A percentile compares a stretch with the other conserved stretches of the same genome.
Evolutionary conservation across 2,113 vertebrate species (phyloP).

Genomic region (Mus pahari): DNA sequence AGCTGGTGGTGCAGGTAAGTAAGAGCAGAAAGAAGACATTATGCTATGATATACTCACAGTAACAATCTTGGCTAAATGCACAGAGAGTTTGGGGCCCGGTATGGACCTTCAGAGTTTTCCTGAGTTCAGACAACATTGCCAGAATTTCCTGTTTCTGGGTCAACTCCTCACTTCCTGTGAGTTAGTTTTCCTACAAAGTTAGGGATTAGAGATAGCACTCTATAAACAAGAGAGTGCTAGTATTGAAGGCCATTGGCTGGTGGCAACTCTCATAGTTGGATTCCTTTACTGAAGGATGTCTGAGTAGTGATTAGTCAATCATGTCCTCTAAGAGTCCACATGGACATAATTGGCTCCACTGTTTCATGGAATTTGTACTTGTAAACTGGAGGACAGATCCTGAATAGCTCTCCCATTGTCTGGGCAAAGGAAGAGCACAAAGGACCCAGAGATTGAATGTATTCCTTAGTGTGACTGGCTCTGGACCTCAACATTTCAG

Average conservation of each 20-base stretch:
- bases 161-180: background rate
- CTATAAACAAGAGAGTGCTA: background rate
- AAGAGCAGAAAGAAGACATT: background rate
- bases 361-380: background rate
- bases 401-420: background rate
- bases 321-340: background rate
- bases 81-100: background rate
- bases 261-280: background rate
- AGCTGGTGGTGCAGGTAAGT: background rate
- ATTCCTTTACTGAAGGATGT: conserved; percentile 5
- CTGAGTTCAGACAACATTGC: background rate
- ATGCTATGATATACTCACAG: background rate
- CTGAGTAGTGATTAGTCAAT: background rate
- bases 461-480: background rate
- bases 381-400: background rate
- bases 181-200: background rate
- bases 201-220: background rate
- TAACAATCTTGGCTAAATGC: background rate
- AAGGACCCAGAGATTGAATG: background rate
- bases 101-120: background rate
- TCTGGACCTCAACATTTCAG: background rate
- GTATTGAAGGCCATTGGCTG: background rate
- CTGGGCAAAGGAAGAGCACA: background rate
- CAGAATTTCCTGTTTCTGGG: background rate
- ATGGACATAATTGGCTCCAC: background rate